These are phyloP conservation scores for Oscheius sp. DNA, from an alignment of 2,888 invertebrate species.

Conservation along the genomic window DNA sequence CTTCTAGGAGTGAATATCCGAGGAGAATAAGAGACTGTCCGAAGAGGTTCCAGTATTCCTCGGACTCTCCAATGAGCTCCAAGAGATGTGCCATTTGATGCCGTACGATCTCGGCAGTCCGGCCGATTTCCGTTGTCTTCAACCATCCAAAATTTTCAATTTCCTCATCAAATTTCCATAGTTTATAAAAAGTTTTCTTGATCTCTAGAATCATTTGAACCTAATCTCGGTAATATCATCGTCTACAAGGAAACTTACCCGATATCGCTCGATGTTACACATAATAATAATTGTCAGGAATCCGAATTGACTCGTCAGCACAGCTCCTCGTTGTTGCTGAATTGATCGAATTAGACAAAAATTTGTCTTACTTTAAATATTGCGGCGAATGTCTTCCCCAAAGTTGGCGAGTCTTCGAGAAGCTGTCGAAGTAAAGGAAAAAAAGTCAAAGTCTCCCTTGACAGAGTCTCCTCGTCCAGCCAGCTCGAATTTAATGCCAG, in stretches of 20 bases:
- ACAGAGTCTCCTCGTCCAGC: not conserved
- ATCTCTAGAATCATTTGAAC: slow-evolving; percentile 36
- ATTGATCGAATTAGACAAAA: not conserved
- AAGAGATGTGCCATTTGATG: not conserved
- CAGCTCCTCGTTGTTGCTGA: slow-evolving; percentile 17
- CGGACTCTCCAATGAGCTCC: slow-evolving; percentile 3
- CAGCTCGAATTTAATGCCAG: slow-evolving; percentile 10
- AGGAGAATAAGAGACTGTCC: slow-evolving; percentile 8
- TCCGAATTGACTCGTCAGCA: slow-evolving; percentile 27
- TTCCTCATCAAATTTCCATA: slow-evolving; percentile 47
- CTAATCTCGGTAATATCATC: slow-evolving; percentile 23
- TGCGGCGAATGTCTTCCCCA: slow-evolving; percentile 14
- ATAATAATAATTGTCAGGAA: slow-evolving; percentile 4
- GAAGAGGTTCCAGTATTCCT: slow-evolving; percentile 5
- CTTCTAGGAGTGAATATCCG: slow-evolving; percentile 11
- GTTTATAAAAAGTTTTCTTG: slow-evolving; percentile 43
- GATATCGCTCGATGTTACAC: slow-evolving; percentile 30
- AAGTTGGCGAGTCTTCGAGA: slow-evolving; percentile 9
- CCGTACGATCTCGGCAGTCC: not conserved
- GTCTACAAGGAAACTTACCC: not conserved
- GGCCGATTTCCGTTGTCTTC: slow-evolving; percentile 8
- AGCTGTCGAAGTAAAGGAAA: not conserved
- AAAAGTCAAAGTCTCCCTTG: not conserved
- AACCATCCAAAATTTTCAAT: slow-evolving; percentile 48
- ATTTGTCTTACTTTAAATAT: slow-evolving; percentile 22